phyloP scores from a whole-genome alignment of 2,113 vertebrate genomes.

The Etheostoma cragini region DNA sequence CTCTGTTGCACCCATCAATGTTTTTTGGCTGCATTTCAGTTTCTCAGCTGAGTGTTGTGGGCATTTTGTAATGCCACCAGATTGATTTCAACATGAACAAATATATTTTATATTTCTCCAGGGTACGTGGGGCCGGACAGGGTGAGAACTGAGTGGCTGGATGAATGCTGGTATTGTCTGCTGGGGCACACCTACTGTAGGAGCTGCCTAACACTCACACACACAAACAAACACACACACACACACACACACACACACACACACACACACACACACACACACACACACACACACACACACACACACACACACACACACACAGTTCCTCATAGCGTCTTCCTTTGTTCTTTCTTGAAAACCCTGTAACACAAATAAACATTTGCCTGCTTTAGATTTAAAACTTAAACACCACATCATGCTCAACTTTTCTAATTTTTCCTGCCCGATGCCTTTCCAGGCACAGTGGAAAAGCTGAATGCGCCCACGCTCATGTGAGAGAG shows the following conservation, averaged over 20 bases:
- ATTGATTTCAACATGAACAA: constrained; percentile 64
- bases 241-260: constrained; percentile 24
- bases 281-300: constrained; percentile 26
- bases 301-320: constrained; percentile 18
- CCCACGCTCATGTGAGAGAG: constrained; percentile 39
- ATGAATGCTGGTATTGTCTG: constrained; percentile 80
- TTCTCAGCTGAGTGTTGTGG: background rate
- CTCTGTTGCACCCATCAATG: background rate
- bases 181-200: constrained; percentile 10
- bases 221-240: constrained; percentile 26
- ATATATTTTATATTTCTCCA: constrained; percentile 64
- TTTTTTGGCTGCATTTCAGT: constrained; percentile 2
- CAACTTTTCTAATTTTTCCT: constrained; percentile 16
- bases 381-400: constrained; percentile 63
- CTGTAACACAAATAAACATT: constrained; percentile 50
- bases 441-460: constrained; percentile 4
- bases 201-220: constrained; percentile 8
- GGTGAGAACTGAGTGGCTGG: constrained; percentile 37
- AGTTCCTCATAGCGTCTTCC: constrained; percentile 19
- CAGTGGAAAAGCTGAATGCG: constrained; percentile 38
- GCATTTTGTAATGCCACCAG: constrained; percentile 17
- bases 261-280: constrained; percentile 17
- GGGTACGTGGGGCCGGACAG: constrained; percentile 28
- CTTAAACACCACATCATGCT: constrained; percentile 44
- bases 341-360: constrained; percentile 34